These are phyloP conservation scores for Drosophila biarmipes DNA, from an alignment of 1,140 invertebrate genomes.

Conservation along the genomic window DNA sequence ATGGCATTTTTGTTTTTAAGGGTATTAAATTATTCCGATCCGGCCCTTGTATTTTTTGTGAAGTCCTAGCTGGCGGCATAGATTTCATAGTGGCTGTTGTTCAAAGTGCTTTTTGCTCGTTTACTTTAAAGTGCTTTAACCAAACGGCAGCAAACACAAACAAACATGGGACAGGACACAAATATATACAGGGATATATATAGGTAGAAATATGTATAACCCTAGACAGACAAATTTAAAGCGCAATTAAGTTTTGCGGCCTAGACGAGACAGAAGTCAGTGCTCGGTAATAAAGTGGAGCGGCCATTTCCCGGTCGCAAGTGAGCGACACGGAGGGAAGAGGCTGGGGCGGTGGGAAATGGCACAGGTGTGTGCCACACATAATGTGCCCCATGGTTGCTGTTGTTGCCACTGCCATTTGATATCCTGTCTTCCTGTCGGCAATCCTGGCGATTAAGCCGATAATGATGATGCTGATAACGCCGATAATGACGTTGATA, in stretches of 20 bases:
- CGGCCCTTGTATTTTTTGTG: neutral
- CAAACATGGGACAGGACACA: slow-evolving; percentile 28
- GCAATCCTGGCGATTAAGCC: slow-evolving; percentile 40
- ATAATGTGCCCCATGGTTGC: neutral
- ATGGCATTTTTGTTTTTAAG: neutral
- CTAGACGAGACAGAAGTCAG: slow-evolving; percentile 48
- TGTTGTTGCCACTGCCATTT: slow-evolving; percentile 1
- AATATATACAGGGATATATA: neutral
- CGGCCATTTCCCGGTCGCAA: slow-evolving; percentile 32
- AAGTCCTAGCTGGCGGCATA: slow-evolving; percentile 17
- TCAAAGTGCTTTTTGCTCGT: slow-evolving; percentile 41
- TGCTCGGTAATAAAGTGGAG: slow-evolving; percentile 26
- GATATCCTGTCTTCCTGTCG: slow-evolving; percentile 28
- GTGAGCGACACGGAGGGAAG: slow-evolving; percentile 8
- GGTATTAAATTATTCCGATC: neutral
- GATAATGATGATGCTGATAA: slow-evolving; percentile 55
- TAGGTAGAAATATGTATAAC: neutral
- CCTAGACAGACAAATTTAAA: slow-evolving; percentile 43
- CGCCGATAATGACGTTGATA: slow-evolving; percentile 40
- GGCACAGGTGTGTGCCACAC: slow-evolving; percentile 20
- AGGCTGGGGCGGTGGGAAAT: slow-evolving; percentile 1
- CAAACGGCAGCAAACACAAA: slow-evolving; percentile 33
- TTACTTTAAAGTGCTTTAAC: slow-evolving; percentile 51
- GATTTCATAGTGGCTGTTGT: slow-evolving; percentile 42
- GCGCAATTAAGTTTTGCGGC: slow-evolving; percentile 61